A percentile compares a stretch with the other conserved stretches of the same genome.
phyloP scores from a whole-genome alignment of 2,113 vertebrate species.

The Pica pica region DNA sequence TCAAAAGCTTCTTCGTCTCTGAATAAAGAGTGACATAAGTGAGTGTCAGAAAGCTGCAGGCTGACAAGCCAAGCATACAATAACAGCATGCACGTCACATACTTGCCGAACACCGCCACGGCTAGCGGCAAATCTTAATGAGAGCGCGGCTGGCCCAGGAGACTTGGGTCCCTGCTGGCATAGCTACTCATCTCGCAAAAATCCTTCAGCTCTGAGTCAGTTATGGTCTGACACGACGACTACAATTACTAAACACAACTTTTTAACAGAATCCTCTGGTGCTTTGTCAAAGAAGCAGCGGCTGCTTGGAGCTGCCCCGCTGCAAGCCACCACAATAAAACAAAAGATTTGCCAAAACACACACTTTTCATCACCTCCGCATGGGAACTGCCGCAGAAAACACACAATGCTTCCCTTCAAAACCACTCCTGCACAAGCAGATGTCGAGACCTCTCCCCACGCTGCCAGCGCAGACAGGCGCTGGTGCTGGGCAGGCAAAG shows the following conservation, averaged over 20 bases:
- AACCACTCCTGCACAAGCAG: slow-evolving; percentile 39
- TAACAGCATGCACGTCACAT: slow-evolving; percentile 91
- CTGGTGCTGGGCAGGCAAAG: rapidly evolving
- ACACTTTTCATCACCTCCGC: slow-evolving; percentile 68
- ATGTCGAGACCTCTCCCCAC: not conserved
- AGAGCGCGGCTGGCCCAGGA: slow-evolving; percentile 85
- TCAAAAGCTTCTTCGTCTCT: slow-evolving; percentile 87
- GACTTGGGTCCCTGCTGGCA: slow-evolving; percentile 88
- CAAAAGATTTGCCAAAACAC: slow-evolving; percentile 81
- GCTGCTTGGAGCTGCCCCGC: slow-evolving; percentile 73
- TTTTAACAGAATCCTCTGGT: slow-evolving; percentile 87
- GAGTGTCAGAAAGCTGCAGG: slow-evolving; percentile 88
- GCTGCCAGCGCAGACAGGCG: rapidly evolving
- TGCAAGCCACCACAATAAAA: slow-evolving; percentile 73
- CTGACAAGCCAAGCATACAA: slow-evolving; percentile 90
- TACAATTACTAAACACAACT: slow-evolving; percentile 89
- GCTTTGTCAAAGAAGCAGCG: slow-evolving; percentile 81
- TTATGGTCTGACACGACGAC: slow-evolving; percentile 84
- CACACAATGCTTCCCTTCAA: slow-evolving; percentile 53
- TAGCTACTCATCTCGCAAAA: slow-evolving; percentile 85
- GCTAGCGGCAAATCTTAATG: slow-evolving; percentile 92
- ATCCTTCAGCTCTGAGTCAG: slow-evolving; percentile 87
- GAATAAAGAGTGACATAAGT: slow-evolving; percentile 90
- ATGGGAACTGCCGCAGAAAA: slow-evolving; percentile 35
- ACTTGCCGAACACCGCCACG: slow-evolving; percentile 85